Evolutionary conservation across 1,140 invertebrate species (phyloP), one percentile per base, ranked within the genome.

Genomic region (Cephus cinctus): DNA sequence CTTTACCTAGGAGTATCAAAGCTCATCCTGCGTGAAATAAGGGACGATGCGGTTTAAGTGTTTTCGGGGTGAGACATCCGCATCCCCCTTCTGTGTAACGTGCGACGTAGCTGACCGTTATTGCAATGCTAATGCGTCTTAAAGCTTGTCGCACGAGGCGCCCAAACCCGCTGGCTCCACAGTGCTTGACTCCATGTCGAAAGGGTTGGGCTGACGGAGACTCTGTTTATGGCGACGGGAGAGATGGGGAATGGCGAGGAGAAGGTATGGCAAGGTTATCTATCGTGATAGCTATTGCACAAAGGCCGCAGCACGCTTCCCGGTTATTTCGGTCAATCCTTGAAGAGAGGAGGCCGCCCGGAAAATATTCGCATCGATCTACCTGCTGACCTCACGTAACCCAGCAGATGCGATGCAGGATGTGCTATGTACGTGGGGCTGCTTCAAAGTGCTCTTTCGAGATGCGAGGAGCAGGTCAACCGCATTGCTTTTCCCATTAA

Each of bases 281-380:
- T 25, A 25, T 55, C 42, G 58, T 48, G 16, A 31, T 22, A 21
- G 38, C 43, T 38, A 23, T 34, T 52, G 59, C 53, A 59, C 56
- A 63, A 63, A 57, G 58, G 53, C 47, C 50, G 50, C 56, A 57
- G 57, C 47, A 57, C 49, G 39, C 39, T 52, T 43, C 39, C 21
- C 52, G 52, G 57, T 57, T 64, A 63, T 64, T 64, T 59, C 52
- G 61, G 50, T 56, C 60, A 56, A 64, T 63, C 52, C 55, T 57
- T 47, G 45, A 41, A 42, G 39, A 41, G 49, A 52, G 50, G 44
- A 58, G 42, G 43, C 55, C 50, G 57, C 16, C 55, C 47, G 50
- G 52, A 63, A 63, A 64, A 64, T 64, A 64, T 64, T 63, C 60
- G 50, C 51, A 63, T 64, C 62, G 58, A 63, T 63, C 58, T 56